These are phyloP conservation scores for Dolichomitus sp. DNA, from an alignment of 2,888 invertebrate species.

Conservation along the genomic window DNA sequence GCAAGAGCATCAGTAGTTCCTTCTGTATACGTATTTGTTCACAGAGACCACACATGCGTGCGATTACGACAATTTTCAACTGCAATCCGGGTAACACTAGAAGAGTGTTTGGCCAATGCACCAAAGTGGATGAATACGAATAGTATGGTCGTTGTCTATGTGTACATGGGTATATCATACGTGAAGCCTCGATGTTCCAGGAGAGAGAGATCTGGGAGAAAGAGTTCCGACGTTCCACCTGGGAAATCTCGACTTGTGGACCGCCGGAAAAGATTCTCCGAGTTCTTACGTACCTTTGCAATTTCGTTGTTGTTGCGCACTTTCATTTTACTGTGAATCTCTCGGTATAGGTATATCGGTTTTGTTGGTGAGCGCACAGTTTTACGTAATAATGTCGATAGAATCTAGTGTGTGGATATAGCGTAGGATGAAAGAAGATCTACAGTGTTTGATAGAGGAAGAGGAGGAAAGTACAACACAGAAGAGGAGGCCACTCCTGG, in stretches of 20 bases:
- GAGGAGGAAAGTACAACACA: slow-evolving; percentile 30
- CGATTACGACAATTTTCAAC: slow-evolving; percentile 66
- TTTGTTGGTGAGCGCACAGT: slow-evolving; percentile 47
- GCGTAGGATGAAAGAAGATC: slow-evolving; percentile 54
- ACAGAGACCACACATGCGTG: slow-evolving; percentile 61
- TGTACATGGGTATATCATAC: neutral
- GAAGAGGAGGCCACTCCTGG: slow-evolving; percentile 51
- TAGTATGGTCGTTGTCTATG: neutral
- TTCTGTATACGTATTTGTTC: slow-evolving; percentile 33
- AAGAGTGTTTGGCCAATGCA: slow-evolving; percentile 33
- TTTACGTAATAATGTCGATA: slow-evolving; percentile 64
- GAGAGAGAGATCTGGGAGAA: slow-evolving; percentile 33
- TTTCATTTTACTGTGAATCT: slow-evolving; percentile 30
- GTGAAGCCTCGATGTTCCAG: neutral
- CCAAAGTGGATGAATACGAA: slow-evolving; percentile 9
- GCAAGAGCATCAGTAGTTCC: slow-evolving; percentile 64
- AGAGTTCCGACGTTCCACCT: slow-evolving; percentile 56
- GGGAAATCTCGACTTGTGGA: slow-evolving; percentile 52
- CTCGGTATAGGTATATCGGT: neutral
- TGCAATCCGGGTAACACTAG: slow-evolving; percentile 52
- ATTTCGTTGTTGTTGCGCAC: slow-evolving; percentile 58
- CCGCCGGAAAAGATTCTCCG: slow-evolving; percentile 56
- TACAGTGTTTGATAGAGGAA: slow-evolving; percentile 55
- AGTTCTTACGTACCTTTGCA: slow-evolving; percentile 31
- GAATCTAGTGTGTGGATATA: slow-evolving; percentile 33